Base-by-base conservation (phyloP, 2,113 vertebrate genomes). In the Spilogale gracilis region DNA sequence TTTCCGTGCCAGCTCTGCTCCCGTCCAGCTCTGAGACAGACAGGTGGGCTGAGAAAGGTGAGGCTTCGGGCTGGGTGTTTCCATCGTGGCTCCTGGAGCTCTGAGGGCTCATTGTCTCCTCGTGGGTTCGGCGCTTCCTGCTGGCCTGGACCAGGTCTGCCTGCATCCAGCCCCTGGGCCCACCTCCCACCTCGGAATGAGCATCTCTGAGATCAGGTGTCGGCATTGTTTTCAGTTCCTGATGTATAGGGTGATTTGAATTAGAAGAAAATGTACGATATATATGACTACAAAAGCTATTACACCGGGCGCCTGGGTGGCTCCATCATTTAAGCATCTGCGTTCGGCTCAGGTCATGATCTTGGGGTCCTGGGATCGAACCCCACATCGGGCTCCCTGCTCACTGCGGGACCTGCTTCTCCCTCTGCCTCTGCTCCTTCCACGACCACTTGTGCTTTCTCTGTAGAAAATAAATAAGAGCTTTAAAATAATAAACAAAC, bases 321-420 rank as follows among this genome's bases (percentile, higher is more conserved):
- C n/a, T 69, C 67, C 8, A 1, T 18, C 7, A 17, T 32, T 2
- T 0, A 38, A 30, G 32, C 8, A 1, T 20, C 32, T 38, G 67
- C 67, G 16, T 69, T 38, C 1, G 3, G 32, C 32, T 38, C 67
- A 69, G 67, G 67, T 38, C n/a, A 38, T 69, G 67, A 69, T 69
- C 67, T 4, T 2, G 17, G 67, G 67, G 32, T 69, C 67, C 67
- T 69, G 67, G 67, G 32, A 69, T 69, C 0, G 32, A 69, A 32
- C 32, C 32, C 67, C 32, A 1, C 17, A 1, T 69, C 5, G 0
- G 32, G 67, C 67, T n/a, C 32, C 32, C 16, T n/a, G 32, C 32
- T 69, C 16, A 4, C 1, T 3, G 3, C 6, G 32, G 32, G n/a
- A 16, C 7, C 32, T 69, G 67, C 67, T 69, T 69, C 65, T n/a